Conservation (phyloP, 2,797 vertebrate genomes). For the Galago senegalensis region DNA sequence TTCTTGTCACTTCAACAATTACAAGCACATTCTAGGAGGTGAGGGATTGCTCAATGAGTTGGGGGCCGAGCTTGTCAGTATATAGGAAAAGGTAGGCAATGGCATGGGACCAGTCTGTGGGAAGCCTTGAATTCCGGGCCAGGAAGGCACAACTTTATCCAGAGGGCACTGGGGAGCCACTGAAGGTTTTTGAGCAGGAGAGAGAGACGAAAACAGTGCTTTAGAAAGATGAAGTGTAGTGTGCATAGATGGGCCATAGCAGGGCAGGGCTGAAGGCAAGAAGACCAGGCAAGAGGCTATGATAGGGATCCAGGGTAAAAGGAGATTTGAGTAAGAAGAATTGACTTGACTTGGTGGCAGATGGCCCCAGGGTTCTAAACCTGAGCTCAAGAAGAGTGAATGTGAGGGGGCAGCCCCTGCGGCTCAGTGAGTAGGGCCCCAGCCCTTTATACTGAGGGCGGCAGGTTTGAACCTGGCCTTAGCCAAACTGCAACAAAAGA, state of each 20-base stretch:
- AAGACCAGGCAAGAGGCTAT: not conserved
- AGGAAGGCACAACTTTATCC: not conserved
- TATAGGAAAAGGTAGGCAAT: not conserved
- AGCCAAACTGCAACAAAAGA: no score
- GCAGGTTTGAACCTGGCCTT: no score
- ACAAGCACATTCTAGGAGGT: not conserved
- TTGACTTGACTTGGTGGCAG: not conserved
- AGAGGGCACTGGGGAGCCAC: not conserved
- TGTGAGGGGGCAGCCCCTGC: not conserved
- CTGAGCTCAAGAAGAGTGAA: not conserved
- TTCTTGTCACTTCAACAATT: slow-evolving; percentile 17
- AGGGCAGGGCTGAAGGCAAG: not conserved
- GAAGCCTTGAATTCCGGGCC: not conserved
- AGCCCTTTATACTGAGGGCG: no score
- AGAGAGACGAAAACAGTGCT: not conserved
- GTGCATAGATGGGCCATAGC: not conserved
- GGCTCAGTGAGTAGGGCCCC: no score
- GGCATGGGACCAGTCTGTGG: not conserved
- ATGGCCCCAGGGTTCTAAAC: not conserved
- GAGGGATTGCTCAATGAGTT: not conserved
- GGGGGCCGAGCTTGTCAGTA: not conserved
- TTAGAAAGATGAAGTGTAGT: not conserved
- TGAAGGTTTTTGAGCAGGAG: not conserved
- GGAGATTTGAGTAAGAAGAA: not conserved
- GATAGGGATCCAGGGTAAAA: not conserved